Percentiles rank a stretch among this genome's conserved stretches.
phyloP scores from a whole-genome alignment of 2,797 vertebrate genomes.

The Hypotaenidia okinawae region DNA sequence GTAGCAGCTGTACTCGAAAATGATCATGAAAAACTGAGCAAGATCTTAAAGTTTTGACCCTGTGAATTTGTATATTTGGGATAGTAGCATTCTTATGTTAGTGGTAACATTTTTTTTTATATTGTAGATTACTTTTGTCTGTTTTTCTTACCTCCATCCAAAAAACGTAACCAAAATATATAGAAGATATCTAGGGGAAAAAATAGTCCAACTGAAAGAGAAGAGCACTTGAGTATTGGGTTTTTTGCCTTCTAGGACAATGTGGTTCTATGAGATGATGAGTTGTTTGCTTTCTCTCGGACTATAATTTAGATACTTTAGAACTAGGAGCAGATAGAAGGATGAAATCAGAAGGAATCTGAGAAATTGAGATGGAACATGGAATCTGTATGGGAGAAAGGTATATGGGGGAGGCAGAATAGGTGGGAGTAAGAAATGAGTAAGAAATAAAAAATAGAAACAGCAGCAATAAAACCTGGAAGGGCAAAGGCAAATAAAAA shows the following conservation, averaged over 20 bases:
- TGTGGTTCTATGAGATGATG: background rate
- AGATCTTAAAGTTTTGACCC: background rate
- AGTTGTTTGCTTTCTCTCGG: background rate
- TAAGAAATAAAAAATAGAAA: background rate
- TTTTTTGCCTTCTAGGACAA: background rate
- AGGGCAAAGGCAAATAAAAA: background rate
- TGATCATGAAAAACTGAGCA: background rate
- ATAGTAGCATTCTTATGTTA: background rate
- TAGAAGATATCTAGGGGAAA: background rate
- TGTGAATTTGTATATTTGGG: background rate
- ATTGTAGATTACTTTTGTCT: background rate
- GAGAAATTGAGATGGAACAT: background rate
- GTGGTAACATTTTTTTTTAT: background rate
- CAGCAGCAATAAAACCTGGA: background rate
- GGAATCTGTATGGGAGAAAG: background rate
- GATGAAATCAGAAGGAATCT: background rate
- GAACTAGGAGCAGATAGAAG: background rate
- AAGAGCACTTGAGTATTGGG: background rate
- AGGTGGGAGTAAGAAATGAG: background rate
- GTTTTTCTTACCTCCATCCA: background rate
- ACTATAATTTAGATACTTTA: background rate
- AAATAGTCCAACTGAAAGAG: background rate
- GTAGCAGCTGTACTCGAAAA: background rate
- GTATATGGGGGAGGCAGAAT: background rate
- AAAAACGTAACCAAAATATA: background rate